Percentiles rank a stretch among this genome's conserved stretches.
phyloP scores from a whole-genome alignment of 2,888 invertebrate species.

The Horisme vitalbata region DNA sequence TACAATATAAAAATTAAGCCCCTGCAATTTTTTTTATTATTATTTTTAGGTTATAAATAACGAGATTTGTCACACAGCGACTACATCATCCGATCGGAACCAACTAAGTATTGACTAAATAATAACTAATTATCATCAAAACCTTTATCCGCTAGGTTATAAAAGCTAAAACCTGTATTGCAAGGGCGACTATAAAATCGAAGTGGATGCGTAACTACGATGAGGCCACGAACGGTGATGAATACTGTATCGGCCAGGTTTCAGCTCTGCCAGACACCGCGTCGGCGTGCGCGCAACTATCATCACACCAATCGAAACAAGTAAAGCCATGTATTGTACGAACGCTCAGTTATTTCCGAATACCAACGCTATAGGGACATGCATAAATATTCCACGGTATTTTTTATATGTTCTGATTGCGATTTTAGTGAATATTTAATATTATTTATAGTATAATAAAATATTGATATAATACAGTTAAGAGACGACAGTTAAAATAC shows the following conservation, averaged over 20 bases:
- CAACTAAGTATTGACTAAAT: too few relatives aligned
- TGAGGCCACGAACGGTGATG: slow-evolving; percentile 40
- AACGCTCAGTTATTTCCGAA: slow-evolving; percentile 13
- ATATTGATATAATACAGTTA: too few relatives aligned
- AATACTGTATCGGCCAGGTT: slow-evolving; percentile 37
- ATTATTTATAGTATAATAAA: too few relatives aligned
- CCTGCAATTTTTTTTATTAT: too few relatives aligned
- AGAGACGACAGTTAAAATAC: too few relatives aligned
- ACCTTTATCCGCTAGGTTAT: too few relatives aligned
- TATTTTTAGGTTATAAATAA: too few relatives aligned
- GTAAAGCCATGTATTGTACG: slow-evolving; percentile 29
- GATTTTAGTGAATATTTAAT: neutral
- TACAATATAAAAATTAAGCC: too few relatives aligned
- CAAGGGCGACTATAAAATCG: neutral
- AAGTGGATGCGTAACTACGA: slow-evolving; percentile 37
- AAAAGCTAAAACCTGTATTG: too few relatives aligned
- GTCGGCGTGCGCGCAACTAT: slow-evolving; percentile 45
- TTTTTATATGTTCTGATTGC: neutral
- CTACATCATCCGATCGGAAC: too few relatives aligned
- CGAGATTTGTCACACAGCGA: too few relatives aligned
- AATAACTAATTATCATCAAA: too few relatives aligned
- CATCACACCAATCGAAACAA: slow-evolving; percentile 42
- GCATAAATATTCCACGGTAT: slow-evolving; percentile 3
- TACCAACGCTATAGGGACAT: slow-evolving; percentile 1
- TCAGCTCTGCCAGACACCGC: slow-evolving; percentile 52